Base-by-base conservation (phyloP, 2,797 vertebrate species). In the Scolopax rusticola region DNA sequence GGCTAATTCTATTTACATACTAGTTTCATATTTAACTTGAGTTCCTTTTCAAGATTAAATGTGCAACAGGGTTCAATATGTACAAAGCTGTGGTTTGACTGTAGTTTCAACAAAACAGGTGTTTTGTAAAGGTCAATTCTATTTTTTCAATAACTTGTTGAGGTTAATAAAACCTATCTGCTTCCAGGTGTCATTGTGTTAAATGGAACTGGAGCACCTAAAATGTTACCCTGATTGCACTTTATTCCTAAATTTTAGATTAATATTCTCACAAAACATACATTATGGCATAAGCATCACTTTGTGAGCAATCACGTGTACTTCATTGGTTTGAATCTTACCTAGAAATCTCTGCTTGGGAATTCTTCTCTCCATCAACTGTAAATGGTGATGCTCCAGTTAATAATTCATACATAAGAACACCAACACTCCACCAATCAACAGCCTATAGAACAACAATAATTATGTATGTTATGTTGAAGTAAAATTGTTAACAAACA, bases 361-460 rank as follows among this genome's bases (percentile, higher is more conserved):
- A 99, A 97, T 99, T 99, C 97, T 99, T 99, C 83, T 99, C 98
- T 88, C 99, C 99, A 43, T 99, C 99, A 5, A 99, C 99, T 48
- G 99, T 99, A 97, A 99, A 99, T 80, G 99, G 99, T 23, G 99
- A 99, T 11, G 99, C 99, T 93, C 99, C 99, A 13, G 99, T 99
- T 96, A 99, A 91, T 67, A 99, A 98, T 96, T 99, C 99, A 85
- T 99, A 99, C 99, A 99, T 99, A 79, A 99, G 97, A 89, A 99
- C 99, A 45, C 99, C 99, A 69, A 99, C 98, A 97, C 99, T 99
- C 99, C 99, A 99, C 99, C 99, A 99, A 98, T 99, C 99, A 97
- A 99, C 99, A 30, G 99, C 99, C 99, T 99, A 96, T 3, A 98
- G 96, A 92, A 96, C 15, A 83, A 86, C 33, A 97, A 81, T 30